A percentile compares a stretch with the other conserved stretches of the same genome.
phyloP scores from a whole-genome alignment of 2,888 invertebrate species.

The Octonoba sinensis region DNA sequence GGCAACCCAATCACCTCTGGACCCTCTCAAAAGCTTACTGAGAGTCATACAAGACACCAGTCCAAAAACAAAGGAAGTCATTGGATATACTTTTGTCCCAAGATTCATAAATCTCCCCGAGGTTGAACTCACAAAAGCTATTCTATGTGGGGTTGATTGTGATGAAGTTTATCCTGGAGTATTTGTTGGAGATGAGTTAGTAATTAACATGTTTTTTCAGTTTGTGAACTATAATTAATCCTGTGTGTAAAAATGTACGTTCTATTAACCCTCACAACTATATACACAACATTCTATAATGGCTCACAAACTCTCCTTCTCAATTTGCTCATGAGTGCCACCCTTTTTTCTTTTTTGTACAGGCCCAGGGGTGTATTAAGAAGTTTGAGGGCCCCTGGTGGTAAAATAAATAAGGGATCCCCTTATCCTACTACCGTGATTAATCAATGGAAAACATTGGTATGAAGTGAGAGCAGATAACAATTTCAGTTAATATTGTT shows the following conservation, averaged over 20 bases:
- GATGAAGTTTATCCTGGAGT: conserved; percentile 83
- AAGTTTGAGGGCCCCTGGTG: too few species aligned
- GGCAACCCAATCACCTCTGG: conserved; percentile 11
- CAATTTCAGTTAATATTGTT: too few species aligned
- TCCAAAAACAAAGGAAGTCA: conserved; percentile 23
- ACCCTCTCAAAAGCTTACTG: conserved; percentile 26
- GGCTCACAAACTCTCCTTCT: neutral
- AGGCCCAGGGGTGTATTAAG: too few species aligned
- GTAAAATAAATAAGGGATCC: too few species aligned
- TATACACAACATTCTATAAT: neutral
- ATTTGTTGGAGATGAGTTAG: conserved; percentile 83
- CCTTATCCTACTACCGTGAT: too few species aligned
- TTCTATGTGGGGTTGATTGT: conserved; percentile 76
- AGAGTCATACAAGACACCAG: conserved; percentile 29
- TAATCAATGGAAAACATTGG: too few species aligned
- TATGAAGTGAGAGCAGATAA: too few species aligned
- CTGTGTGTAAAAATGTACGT: too few species aligned
- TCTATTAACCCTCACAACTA: too few species aligned
- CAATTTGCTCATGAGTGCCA: too few species aligned
- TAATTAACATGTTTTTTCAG: neutral
- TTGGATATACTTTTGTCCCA: conserved; percentile 53
- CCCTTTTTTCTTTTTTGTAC: too few species aligned
- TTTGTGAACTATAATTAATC: neutral
- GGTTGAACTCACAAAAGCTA: conserved; percentile 48
- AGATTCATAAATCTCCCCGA: conserved; percentile 40